These are phyloP conservation scores for Siniperca chuatsi DNA, from an alignment of 2,113 vertebrate genomes.

Conservation along the genomic window DNA sequence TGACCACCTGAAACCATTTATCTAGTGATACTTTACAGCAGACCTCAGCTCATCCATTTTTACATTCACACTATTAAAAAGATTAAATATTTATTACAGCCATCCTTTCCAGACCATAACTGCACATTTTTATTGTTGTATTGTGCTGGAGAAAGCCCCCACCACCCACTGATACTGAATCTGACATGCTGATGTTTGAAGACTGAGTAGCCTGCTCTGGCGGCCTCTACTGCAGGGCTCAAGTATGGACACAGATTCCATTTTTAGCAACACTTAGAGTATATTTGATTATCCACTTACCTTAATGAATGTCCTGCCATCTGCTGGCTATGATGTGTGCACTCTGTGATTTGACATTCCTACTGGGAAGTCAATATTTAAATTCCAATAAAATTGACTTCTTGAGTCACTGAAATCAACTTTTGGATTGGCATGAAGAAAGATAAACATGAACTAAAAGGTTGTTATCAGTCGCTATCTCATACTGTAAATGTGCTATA, in stretches of 20 bases:
- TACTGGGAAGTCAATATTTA: background rate
- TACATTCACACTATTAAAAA: background rate
- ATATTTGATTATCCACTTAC: background rate
- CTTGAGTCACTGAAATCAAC: background rate
- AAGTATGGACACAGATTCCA: background rate
- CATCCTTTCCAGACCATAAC: background rate
- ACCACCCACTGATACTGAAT: background rate
- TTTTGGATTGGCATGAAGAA: background rate
- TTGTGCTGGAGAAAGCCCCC: background rate
- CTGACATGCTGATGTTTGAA: background rate
- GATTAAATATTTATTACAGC: no score
- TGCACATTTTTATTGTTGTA: background rate
- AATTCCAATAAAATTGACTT: background rate
- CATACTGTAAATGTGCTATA: background rate
- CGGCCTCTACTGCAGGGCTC: slow-evolving; percentile 37
- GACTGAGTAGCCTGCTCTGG: background rate
- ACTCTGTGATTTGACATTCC: background rate
- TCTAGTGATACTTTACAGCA: background rate
- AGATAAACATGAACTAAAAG: background rate
- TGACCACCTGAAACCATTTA: background rate
- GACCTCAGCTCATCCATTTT: background rate
- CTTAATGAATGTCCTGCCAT: slow-evolving; percentile 44
- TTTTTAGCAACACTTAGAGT: background rate
- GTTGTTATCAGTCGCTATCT: slow-evolving; percentile 3
- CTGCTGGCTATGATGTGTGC: slow-evolving; percentile 36